These are phyloP conservation scores for Hylaeus volcanicus DNA, from an alignment of 1,140 invertebrate species.

Conservation along the genomic window DNA sequence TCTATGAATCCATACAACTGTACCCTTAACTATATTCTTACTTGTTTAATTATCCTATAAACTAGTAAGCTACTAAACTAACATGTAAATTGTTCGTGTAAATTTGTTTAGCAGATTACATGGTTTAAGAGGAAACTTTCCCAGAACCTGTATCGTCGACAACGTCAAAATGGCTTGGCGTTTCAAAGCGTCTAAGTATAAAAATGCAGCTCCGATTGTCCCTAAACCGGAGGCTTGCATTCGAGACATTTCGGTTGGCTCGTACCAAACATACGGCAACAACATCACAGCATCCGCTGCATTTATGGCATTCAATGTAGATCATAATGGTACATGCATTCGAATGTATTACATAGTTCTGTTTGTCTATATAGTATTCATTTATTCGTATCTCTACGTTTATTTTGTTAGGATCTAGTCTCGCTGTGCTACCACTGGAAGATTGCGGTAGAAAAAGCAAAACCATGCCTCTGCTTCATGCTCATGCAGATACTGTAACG, in stretches of 20 bases:
- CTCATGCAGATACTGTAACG: constrained; percentile 94
- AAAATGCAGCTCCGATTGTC: constrained; percentile 96
- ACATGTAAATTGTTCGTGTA: constrained; percentile 2
- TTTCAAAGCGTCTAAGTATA: constrained; percentile 98
- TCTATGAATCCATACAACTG: too few relatives aligned
- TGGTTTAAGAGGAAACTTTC: constrained; percentile 70
- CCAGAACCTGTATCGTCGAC: constrained; percentile 13
- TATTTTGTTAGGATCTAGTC: constrained; percentile 85
- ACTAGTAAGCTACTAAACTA: too few relatives aligned
- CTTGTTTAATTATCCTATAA: too few relatives aligned
- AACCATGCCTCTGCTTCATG: constrained; percentile 91
- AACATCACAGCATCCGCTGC: constrained; percentile 95
- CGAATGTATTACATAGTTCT: not conserved
- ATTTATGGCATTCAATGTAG: constrained; percentile 96
- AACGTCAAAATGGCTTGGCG: constrained; percentile 91
- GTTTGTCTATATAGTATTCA: too few relatives aligned
- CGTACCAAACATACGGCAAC: constrained; percentile 95
- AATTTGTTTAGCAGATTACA: constrained; percentile 72
- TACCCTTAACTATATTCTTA: too few relatives aligned
- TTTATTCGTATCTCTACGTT: not conserved
- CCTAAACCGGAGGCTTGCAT: constrained; percentile 95
- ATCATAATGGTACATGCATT: constrained; percentile 83
- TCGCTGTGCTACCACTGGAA: constrained; percentile 91
- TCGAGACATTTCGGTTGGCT: constrained; percentile 92
- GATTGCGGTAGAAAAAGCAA: constrained; percentile 93